phyloP scores from a whole-genome alignment of 2,797 vertebrate species.

The Argya squamiceps region DNA sequence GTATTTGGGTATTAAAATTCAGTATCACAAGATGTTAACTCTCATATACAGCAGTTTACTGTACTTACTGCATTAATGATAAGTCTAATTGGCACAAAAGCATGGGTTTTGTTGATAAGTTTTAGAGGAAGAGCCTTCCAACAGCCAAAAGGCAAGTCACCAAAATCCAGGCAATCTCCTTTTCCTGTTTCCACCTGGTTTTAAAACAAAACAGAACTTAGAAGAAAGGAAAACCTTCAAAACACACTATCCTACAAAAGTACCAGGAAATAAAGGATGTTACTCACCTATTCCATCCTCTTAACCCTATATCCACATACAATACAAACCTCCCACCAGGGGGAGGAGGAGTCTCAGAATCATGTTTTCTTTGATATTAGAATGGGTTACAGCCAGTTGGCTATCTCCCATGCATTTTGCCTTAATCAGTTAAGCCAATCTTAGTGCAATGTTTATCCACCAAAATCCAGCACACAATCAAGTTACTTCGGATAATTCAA shows the following conservation, averaged over 20 bases:
- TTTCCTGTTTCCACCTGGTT: conserved; percentile 85
- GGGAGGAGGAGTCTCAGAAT: neutral
- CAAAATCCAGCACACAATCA: neutral
- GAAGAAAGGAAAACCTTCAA: neutral
- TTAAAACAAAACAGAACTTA: conserved; percentile 10
- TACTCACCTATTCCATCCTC: neutral
- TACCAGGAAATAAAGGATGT: neutral
- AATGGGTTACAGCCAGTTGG: neutral
- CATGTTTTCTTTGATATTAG: neutral
- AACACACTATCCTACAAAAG: neutral
- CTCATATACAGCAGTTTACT: neutral
- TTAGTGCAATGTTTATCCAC: neutral
- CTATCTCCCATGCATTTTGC: neutral
- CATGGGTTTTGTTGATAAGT: conserved; percentile 87
- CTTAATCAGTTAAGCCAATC: neutral
- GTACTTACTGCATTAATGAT: conserved; percentile 93
- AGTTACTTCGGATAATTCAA: neutral
- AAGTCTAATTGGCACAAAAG: conserved; percentile 89
- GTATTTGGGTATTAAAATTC: neutral
- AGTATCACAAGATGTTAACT: neutral
- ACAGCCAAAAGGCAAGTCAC: conserved; percentile 85
- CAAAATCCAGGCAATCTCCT: conserved; percentile 87
- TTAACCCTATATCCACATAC: neutral
- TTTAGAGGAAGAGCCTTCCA: conserved; percentile 89
- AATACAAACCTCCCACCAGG: neutral